Evolutionary conservation across 2,888 invertebrate genomes (phyloP), one percentile per base, ranked within the genome.

Genomic region (Platycheirus albimanus): DNA sequence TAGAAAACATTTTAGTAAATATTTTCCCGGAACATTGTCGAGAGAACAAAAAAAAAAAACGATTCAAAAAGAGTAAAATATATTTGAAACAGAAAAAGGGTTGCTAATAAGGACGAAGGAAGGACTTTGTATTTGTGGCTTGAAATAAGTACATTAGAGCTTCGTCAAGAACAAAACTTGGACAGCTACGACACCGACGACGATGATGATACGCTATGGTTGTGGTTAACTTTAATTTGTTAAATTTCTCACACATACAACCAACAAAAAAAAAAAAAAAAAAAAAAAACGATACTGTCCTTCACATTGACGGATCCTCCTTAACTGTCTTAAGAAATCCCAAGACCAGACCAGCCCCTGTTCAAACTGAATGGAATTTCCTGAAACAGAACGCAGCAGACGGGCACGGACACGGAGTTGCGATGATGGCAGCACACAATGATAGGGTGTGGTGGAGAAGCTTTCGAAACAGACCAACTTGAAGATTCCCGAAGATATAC

Each of bases 1-100:
- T 74, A 74, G 74, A 69, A 69, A 80, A 71, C 69, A 80, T 74
- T 80, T 56, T 67, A 69, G 74, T 58, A 69, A 74, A 74, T 64
- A 58, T 49, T 56, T 7, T 38, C 11, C 10, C 5, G 19, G 13
- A 38, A 30, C 51, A 45, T 56, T 43, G 8, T 43, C 10, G 13
- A 13, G 17, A 3, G 45, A 17, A 30, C 8, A 15, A 20, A 33
- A 28, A 51, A 24, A 49, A 13, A 41, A 17, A 41, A 24, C 5
- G 47, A 56, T 10, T 20, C n/a, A n/a, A n/a, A n/a, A 24, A 13
- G 20, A 52, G 24, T 19, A 3, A 1, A n/a, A 49, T 2, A 13
- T 24, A 6, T 7, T 38, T 36, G 13, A 8, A 20, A 10, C 4
- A 36, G 54, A 5, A 38, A 41, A 24, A 11, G 33, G 8, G 30